Conservation (phyloP, 2,113 vertebrate species). For the Conger conger region DNA sequence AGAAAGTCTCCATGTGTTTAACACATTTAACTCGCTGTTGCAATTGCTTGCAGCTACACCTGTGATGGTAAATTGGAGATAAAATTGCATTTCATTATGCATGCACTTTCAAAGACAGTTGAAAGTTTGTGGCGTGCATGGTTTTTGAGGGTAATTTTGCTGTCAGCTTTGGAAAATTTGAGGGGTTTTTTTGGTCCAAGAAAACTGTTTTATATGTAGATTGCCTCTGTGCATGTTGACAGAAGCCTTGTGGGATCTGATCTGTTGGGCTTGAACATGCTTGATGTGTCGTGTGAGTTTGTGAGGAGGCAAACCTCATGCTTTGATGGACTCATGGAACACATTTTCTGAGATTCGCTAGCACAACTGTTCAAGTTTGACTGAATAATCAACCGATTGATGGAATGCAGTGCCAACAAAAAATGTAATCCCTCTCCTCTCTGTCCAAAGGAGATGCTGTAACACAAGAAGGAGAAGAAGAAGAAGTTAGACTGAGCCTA, state of each 20-base stretch:
- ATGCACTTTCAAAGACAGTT: conserved; percentile 20
- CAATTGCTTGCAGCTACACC: conserved; percentile 41
- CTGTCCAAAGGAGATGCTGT: conserved; percentile 67
- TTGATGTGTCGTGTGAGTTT: conserved; percentile 49
- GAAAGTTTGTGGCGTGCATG: conserved; percentile 23
- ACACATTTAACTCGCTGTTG: conserved; percentile 39
- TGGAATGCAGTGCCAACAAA: conserved; percentile 68
- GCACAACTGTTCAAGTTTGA: conserved; percentile 72
- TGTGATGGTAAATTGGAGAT: conserved; percentile 44
- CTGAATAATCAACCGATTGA: conserved; percentile 77
- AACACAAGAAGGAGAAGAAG: conserved; percentile 55
- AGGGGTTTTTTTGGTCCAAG: conserved; percentile 49
- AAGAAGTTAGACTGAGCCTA: background rate
- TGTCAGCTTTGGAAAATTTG: conserved; percentile 36
- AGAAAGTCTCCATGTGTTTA: conserved; percentile 28
- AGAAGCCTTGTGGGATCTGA: conserved; percentile 39
- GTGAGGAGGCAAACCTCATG: conserved; percentile 51
- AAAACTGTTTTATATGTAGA: conserved; percentile 35
- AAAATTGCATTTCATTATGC: conserved; percentile 46
- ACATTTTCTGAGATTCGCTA: conserved; percentile 58
- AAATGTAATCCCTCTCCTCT: conserved; percentile 37
- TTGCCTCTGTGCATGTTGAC: conserved; percentile 35
- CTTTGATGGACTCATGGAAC: conserved; percentile 65
- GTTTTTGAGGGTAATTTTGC: conserved; percentile 53
- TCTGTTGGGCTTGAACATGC: conserved; percentile 47